phyloP scores from a whole-genome alignment of 2,797 vertebrate genomes.

The Pseudochirops cupreus region DNA sequence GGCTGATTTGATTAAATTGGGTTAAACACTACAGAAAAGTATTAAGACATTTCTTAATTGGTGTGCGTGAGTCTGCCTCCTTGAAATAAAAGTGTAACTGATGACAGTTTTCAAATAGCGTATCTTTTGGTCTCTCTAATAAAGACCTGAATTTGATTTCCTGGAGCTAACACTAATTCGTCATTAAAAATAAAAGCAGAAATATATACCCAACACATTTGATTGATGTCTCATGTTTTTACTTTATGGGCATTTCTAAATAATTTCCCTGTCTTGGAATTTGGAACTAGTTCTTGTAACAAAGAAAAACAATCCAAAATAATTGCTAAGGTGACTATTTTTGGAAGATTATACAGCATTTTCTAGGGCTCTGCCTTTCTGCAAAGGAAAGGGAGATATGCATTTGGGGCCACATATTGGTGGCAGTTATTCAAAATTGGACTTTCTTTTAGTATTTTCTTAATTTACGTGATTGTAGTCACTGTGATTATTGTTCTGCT shows the following conservation, averaged over 20 bases:
- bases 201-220: background rate
- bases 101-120: background rate
- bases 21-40: background rate
- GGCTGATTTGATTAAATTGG: background rate
- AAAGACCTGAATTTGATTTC: background rate
- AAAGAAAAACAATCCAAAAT: background rate
- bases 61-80: background rate
- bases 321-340: background rate
- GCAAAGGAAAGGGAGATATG: background rate
- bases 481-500: background rate
- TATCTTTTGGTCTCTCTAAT: background rate
- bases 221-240: background rate
- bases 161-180: background rate
- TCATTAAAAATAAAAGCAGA: background rate
- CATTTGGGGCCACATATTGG: background rate
- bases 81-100: background rate
- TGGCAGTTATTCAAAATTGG: background rate
- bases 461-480: background rate
- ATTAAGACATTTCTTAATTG: background rate
- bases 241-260: background rate
- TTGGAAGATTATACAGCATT: background rate
- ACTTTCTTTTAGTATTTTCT: background rate
- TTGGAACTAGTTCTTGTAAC: background rate
- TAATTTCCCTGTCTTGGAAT: background rate
- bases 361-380: background rate